Evolutionary conservation across 1,140 invertebrate species (phyloP), one percentile per base, ranked within the genome.

Genomic region (Euglossa dilemma): DNA sequence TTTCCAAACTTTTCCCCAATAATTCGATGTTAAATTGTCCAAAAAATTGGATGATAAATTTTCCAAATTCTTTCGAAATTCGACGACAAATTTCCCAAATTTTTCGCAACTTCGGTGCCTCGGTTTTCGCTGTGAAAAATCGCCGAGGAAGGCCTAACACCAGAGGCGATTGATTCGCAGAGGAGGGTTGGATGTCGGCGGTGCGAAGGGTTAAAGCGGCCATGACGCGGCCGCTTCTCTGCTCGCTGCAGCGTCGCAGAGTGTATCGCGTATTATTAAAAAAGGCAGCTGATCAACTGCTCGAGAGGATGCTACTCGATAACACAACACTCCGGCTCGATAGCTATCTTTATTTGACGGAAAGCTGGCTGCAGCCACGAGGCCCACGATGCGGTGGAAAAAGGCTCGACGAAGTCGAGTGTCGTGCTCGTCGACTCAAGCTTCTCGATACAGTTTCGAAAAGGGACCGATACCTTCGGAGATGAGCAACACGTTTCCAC

Each of bases 301-400:
- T 86, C 57, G 70, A 83, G 85, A 78, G 63, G 70, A 74, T 78
- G 59, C 61, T 52, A 57, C 63, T 87, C 57, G 84, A 78, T 83
- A 86, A 64, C 56, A 61, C 85, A 83, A 83, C 79, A 70, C 70
- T 78, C 25, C n/a, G 63, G 77, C 63, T 87, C 74, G 81, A 87
- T 80, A 36, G 74, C 70, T 85, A 86, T 83, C 70, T 86, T 83
- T 78, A 78, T 83, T 83, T 83, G 63, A 54, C 56, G 66, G 14
- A 63, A 52, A 87, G 45, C 20, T 18, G 69, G 6, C n/a, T 3
- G 18, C 16, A 61, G 16, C 28, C 28, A 57, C 54, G 28, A 73
- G 54, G 71, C 36, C 54, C 36, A 8, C 23, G 71, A 57, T 50
- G 54, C 1, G 52, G 4, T 28, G 25, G 12, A 73, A 70, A 67